phyloP scores from a whole-genome alignment of 2,888 invertebrate genomes.

The Lordiphosa fenestrarum region DNA sequence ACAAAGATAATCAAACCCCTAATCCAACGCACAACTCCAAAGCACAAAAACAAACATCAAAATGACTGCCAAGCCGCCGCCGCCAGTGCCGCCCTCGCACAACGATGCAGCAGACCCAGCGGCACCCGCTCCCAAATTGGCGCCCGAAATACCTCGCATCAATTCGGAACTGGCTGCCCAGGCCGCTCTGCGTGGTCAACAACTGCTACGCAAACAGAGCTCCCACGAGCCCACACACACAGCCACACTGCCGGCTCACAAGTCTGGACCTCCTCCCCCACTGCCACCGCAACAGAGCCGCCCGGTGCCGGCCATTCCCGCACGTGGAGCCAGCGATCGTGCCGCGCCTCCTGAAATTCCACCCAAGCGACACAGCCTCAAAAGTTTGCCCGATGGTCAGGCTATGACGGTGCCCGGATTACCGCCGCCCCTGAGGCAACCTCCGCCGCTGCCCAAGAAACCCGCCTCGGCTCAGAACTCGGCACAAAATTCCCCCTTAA shows the following conservation, averaged over 20 bases:
- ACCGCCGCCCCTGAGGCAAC: slow-evolving; percentile 77
- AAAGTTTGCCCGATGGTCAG: slow-evolving; percentile 75
- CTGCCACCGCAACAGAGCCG: slow-evolving; percentile 60
- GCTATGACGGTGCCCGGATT: slow-evolving; percentile 50
- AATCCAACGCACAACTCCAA: slow-evolving; percentile 23
- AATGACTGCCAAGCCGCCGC: slow-evolving; percentile 72
- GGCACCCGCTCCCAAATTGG: slow-evolving; percentile 69
- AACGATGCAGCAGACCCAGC: slow-evolving; percentile 39
- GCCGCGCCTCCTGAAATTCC: slow-evolving; percentile 80
- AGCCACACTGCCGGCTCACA: slow-evolving; percentile 48
- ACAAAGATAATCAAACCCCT: slow-evolving; percentile 8
- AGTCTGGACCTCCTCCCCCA: slow-evolving; percentile 54
- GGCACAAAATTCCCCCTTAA: slow-evolving; percentile 77
- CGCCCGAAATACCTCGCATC: slow-evolving; percentile 79
- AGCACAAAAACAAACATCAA: slow-evolving; percentile 9
- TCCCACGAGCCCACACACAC: slow-evolving; percentile 13
- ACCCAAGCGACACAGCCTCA: slow-evolving; percentile 79
- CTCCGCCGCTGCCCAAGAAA: slow-evolving; percentile 79
- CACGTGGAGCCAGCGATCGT: slow-evolving; percentile 75
- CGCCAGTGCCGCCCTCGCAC: slow-evolving; percentile 45
- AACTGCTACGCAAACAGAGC: slow-evolving; percentile 76
- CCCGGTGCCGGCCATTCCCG: slow-evolving; percentile 80
- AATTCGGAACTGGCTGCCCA: slow-evolving; percentile 80
- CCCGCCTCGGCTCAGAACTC: slow-evolving; percentile 75
- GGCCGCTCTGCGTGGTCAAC: slow-evolving; percentile 79